Conservation (phyloP, 2,888 invertebrate species). For the Chymomyza caudatula region DNA sequence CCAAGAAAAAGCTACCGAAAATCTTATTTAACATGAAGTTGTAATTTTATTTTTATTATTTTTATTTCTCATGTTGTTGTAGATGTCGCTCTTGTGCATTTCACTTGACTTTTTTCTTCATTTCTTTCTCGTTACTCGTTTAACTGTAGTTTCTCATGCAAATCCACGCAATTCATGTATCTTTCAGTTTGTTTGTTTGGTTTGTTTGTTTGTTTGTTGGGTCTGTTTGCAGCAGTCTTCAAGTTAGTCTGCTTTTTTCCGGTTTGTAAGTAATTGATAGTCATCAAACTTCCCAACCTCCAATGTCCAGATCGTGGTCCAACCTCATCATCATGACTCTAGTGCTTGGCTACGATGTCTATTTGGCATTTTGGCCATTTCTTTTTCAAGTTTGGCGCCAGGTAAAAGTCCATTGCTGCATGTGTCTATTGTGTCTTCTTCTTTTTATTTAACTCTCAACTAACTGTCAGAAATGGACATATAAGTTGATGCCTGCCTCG, state of each 20-base stretch:
- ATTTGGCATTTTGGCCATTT: background rate
- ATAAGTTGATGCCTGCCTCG: conserved; percentile 22
- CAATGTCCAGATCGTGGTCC: conserved; percentile 14
- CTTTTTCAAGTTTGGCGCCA: conserved; percentile 8
- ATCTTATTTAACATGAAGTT: conserved; percentile 36
- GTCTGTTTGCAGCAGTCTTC: conserved; percentile 26
- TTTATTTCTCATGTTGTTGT: conserved; percentile 5
- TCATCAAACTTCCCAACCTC: conserved; percentile 20
- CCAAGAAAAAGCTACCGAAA: conserved; percentile 47
- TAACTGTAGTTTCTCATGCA: conserved; percentile 66
- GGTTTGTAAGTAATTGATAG: conserved; percentile 57
- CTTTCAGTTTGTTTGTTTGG: conserved; percentile 19
- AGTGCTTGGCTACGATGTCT: conserved; percentile 8
- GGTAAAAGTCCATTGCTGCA: conserved; percentile 27
- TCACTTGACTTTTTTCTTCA: conserved; percentile 21
- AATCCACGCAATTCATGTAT: conserved; percentile 50
- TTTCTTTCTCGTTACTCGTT: too few relatives aligned
- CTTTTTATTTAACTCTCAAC: background rate
- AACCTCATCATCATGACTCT: conserved; percentile 3
- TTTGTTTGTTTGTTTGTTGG: conserved; percentile 30
- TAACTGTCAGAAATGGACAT: background rate
- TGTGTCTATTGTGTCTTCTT: background rate
- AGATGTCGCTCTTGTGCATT: conserved; percentile 14
- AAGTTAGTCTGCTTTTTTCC: conserved; percentile 44
- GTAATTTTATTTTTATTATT: background rate